Evolutionary conservation across 1,140 invertebrate species (phyloP), one percentile per base, ranked within the genome.

Genomic region (Zeugodacus cucurbitae): DNA sequence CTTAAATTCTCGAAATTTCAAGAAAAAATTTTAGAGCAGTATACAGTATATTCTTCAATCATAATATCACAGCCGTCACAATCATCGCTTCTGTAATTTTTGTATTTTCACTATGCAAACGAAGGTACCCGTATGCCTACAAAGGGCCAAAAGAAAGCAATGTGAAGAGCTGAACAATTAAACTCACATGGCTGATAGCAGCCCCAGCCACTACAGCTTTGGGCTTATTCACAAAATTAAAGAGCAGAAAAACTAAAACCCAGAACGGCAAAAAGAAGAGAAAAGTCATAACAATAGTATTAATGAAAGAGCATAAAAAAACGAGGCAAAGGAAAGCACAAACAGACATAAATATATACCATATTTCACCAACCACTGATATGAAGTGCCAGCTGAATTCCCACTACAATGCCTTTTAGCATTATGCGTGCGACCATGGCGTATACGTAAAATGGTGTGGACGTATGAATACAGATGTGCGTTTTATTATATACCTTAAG

Each of bases 221-320:
- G n/a, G n/a, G n/a, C n/a, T n/a, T 74, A 22, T 37, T 41, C 34
- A 74, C 11, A 74, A 7, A 74, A 74, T 37, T 41, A 74, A 41
- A 74, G 14, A 20, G 70, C 70, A 44, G 70, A 74, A 74, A 74
- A 74, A 74, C 70, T 44, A 74, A 74, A 74, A 74, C 41, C 37
- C 70, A 44, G 32, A 44, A 74, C 34, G 70, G 20, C 70, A n/a
- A 41, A 74, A 74, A 37, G 41, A 74, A 74, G 7, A 44, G 4
- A 74, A 74, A 74, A 41, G 11, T 2, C 17, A 74, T 7, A 74
- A 74, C 1, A 74, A 74, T 8, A 22, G 22, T 17, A 74, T n/a
- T n/a, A n/a, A n/a, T 41, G 70, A n/a, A n/a, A n/a, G n/a, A n/a
- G n/a, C n/a, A n/a, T n/a, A n/a, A n/a, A n/a, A 74, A 44, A 74